Conservation (phyloP, 2,888 invertebrate species). For the Chromoteleia sp. region DNA sequence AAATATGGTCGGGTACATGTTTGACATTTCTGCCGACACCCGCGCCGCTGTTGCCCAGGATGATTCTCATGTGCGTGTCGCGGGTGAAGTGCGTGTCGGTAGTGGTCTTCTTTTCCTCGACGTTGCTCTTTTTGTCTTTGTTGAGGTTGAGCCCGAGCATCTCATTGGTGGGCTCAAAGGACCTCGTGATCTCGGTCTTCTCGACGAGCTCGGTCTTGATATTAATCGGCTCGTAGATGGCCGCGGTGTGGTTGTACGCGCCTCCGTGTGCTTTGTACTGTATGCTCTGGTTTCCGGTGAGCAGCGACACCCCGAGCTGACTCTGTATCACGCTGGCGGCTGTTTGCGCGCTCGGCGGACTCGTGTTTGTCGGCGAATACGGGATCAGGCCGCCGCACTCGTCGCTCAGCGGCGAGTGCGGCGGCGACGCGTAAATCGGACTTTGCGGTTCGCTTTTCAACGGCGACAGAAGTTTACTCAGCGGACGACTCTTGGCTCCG, state of each 20-base stretch:
- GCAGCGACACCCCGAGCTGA: conserved; percentile 82
- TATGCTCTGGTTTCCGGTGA: conserved; percentile 81
- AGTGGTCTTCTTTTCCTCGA: conserved; percentile 82
- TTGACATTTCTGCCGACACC: conserved; percentile 83
- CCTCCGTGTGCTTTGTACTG: conserved; percentile 80
- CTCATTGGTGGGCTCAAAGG: conserved; percentile 83
- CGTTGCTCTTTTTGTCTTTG: conserved; percentile 80
- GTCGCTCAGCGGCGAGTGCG: conserved; percentile 89
- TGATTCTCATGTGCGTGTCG: conserved; percentile 97
- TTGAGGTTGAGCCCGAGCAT: conserved; percentile 81
- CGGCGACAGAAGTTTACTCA: conserved; percentile 87
- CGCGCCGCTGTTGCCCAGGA: conserved; percentile 87
- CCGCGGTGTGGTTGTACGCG: conserved; percentile 79
- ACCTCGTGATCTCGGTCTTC: conserved; percentile 78
- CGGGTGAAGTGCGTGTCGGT: conserved; percentile 94
- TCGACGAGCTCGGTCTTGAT: conserved; percentile 81
- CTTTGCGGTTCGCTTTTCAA: conserved; percentile 89
- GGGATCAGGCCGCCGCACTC: conserved; percentile 83
- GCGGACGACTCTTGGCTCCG: conserved; percentile 88
- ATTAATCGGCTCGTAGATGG: conserved; percentile 83
- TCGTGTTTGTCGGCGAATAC: conserved; percentile 83
- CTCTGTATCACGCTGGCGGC: conserved; percentile 83
- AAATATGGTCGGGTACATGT: conserved; percentile 78
- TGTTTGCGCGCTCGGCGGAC: conserved; percentile 83
- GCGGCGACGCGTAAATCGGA: conserved; percentile 93